Conservation (phyloP, 1,140 invertebrate genomes). For the Hesperophylax magnus region DNA sequence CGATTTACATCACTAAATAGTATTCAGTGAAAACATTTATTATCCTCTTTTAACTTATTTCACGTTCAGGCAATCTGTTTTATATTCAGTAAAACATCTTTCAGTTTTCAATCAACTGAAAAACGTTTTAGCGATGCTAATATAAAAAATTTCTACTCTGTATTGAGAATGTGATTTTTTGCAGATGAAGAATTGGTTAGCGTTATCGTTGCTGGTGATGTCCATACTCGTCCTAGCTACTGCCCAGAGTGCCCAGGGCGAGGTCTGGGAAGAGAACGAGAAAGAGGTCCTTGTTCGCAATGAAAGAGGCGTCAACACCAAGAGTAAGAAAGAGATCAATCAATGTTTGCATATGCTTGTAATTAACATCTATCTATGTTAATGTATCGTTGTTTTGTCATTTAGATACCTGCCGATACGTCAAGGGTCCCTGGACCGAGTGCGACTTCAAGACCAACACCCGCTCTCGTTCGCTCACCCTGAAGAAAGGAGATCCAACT, state of each 20-base stretch:
- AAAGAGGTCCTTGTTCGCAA: slow-evolving; percentile 76
- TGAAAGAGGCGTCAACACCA: slow-evolving; percentile 75
- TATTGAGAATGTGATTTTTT: slow-evolving; percentile 13
- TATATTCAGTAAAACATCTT: too few species aligned
- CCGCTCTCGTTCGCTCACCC: slow-evolving; percentile 82
- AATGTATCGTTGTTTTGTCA: too few species aligned
- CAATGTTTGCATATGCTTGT: too few species aligned
- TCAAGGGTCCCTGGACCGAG: slow-evolving; percentile 87
- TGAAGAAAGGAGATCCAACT: slow-evolving; percentile 85
- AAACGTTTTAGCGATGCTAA: too few species aligned
- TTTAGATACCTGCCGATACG: slow-evolving; percentile 80
- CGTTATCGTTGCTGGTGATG: slow-evolving; percentile 61
- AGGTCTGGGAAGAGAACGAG: slow-evolving; percentile 74
- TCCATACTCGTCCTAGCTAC: slow-evolving; percentile 62
- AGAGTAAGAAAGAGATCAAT: slow-evolving; percentile 62
- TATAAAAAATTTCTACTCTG: not conserved
- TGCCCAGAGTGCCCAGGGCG: slow-evolving; percentile 69
- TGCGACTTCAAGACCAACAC: slow-evolving; percentile 87
- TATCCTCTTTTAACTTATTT: too few species aligned
- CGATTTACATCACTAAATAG: too few species aligned
- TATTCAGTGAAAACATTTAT: too few species aligned
- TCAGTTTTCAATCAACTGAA: too few species aligned
- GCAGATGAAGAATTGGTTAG: slow-evolving; percentile 59
- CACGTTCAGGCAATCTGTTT: too few species aligned
- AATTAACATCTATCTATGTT: too few species aligned